phyloP scores from a whole-genome alignment of 2,113 vertebrate genomes.

The Synchiropus splendidus region DNA sequence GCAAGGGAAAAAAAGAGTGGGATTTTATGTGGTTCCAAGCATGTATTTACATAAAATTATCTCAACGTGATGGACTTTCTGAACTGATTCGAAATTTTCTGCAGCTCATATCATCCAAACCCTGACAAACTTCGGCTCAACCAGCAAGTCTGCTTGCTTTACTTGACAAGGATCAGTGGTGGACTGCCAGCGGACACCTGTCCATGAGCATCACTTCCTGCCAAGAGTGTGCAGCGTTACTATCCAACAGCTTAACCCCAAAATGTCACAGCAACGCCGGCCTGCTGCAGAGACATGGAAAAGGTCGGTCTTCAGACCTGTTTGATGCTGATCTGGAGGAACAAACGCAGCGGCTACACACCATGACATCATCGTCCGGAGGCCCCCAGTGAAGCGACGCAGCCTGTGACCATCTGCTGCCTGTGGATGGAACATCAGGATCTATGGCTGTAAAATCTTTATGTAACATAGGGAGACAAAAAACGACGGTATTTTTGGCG shows the following conservation, averaged over 20 bases:
- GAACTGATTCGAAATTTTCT: too few relatives aligned
- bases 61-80: too few relatives aligned
- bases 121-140: background rate
- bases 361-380: slow-evolving; percentile 31
- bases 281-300: slow-evolving; percentile 4
- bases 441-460: background rate
- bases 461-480: background rate
- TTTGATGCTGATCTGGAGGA: slow-evolving; percentile 31
- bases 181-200: slow-evolving; percentile 15
- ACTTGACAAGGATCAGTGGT: background rate
- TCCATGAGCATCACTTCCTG: slow-evolving; percentile 22
- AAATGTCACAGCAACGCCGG: slow-evolving; percentile 28
- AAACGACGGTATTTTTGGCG: too few relatives aligned
- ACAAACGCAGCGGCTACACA: slow-evolving; percentile 13
- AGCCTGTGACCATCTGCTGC: slow-evolving; percentile 13
- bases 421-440: slow-evolving; percentile 1
- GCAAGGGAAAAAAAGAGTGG: too few relatives aligned
- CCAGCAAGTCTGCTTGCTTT: slow-evolving; percentile 2
- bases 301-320: slow-evolving; percentile 12
- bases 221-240: background rate
- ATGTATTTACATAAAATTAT: too few relatives aligned
- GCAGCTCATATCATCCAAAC: too few relatives aligned
- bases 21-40: too few relatives aligned
- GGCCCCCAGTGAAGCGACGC: slow-evolving; percentile 9
- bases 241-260: slow-evolving; percentile 45